Base-by-base conservation (phyloP, 2,888 invertebrate genomes). In the Phragmatobia fuliginosa region DNA sequence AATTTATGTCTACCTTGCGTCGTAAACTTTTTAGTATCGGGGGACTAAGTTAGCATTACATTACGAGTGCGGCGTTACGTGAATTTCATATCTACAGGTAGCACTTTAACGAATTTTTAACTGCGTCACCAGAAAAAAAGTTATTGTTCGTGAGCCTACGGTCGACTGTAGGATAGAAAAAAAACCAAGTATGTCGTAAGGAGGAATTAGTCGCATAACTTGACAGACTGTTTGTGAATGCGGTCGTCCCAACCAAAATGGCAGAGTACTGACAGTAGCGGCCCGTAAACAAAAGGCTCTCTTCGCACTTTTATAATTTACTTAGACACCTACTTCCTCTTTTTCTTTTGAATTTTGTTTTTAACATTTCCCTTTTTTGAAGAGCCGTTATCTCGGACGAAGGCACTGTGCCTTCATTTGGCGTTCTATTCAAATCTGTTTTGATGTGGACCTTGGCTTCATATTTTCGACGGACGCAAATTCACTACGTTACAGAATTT, bases 251-350 rank as follows among this genome's bases (percentile, higher is more conserved):
- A 75, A 77, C 75, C 84, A 76, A 82, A 88, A 87, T 85, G 87
- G 79, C 76, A 77, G 81, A 81, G 83, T 83, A 82, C 87, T 83
- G 87, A 86, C 90, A 88, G 89, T 83, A 84, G 85, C 84, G 84
- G 81, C 76, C 82, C 84, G 86, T 85, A 90, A 89, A 92, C 91
- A 93, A 91, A 92, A 88, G 90, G 83, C 86, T 84, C 87, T 87
- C 86, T 84, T 83, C 87, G 86, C 88, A 90, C 89, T 92, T 92
- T 89, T 90, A 91, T 92, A 92, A 93, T 92, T 92, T 90, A 91
- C 91, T 91, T 88, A 90, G 88, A 85, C 85, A 87, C 80, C 85
- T 86, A 86, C 87, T 89, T 88, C 87, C 88, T 86, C 85, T 87
- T 87, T 90, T 85, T 88, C 89, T 91, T 91, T 90, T 89, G 89